Base-by-base conservation (phyloP, 2,888 invertebrate genomes). In the Emmelina monodactyla region DNA sequence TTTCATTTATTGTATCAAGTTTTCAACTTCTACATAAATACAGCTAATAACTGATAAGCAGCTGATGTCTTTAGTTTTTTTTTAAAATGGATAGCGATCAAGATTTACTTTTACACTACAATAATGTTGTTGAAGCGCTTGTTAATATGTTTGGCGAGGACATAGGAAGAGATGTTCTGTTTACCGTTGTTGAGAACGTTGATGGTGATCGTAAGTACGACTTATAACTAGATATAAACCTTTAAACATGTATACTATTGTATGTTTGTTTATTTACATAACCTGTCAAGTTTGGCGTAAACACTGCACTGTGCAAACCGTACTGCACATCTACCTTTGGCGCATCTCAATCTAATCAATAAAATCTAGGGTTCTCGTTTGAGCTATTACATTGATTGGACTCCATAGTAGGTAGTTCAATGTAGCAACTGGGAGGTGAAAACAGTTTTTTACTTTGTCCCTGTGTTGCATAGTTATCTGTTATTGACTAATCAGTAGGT, bases 201-300 rank as follows among this genome's bases (percentile, higher is more conserved):
- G 53, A 43, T 3, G 78, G 75, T 10, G 67, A 78, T 46, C 45
- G 78, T 78, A 57, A 72, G 78, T 75, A 48, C 9, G 3, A 7
- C 13, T 6, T 19, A 19, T 11, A 11, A n/a, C n/a, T n/a, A 19
- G n/a, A 11, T 36, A n/a, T 34, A 12, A 19, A 22, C 2, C 2
- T 3, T 28, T 32, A 6, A 7, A 2, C n/a, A 14, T 37, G 22
- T 29, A 9, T 28, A 31, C 19, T 7, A 16, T 15, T 12, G 28
- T 34, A 16, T 29, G 15, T 40, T 4, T 29, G 7, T 37, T 14
- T 12, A 30, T 5, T 12, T 19, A 32, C 9, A n/a, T 15, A 32
- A 19, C n/a, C n/a, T n/a, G n/a, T n/a, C n/a, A n/a, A n/a, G n/a
- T n/a, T n/a, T n/a, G n/a, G n/a, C n/a, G n/a, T n/a, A n/a, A n/a